Conservation (phyloP, 2,888 invertebrate species). For the Anarsia innoxiella region DNA sequence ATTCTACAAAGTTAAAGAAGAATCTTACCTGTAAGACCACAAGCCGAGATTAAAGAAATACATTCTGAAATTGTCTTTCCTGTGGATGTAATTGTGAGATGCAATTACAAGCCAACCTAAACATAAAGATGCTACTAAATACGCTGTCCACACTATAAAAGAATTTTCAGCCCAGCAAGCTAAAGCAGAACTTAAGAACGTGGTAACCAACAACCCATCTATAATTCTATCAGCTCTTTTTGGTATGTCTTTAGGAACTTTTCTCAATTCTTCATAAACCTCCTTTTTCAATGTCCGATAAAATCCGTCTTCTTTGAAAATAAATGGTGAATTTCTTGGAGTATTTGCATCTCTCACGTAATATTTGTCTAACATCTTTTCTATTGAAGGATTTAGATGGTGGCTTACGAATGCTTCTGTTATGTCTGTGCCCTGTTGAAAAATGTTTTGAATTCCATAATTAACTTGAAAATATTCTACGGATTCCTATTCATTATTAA, state of each 20-base stretch:
- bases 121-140: conserved; percentile 53
- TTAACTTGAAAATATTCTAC: too few relatives aligned
- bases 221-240: conserved; percentile 39
- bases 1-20: too few relatives aligned
- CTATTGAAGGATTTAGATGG: conserved; percentile 70
- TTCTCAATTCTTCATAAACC: conserved; percentile 70
- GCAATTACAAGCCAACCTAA: conserved; percentile 77
- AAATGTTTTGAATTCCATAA: too few relatives aligned
- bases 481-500: too few relatives aligned
- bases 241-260: conserved; percentile 45
- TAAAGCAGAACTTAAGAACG: conserved; percentile 42
- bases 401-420: conserved; percentile 78
- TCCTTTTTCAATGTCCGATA: conserved; percentile 80
- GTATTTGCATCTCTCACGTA: conserved; percentile 77
- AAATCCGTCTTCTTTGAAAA: conserved; percentile 84
- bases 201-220: conserved; percentile 48
- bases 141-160: conserved; percentile 35
- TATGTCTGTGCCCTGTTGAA: conserved; percentile 78
- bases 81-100: conserved; percentile 88
- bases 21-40: conserved; percentile 79
- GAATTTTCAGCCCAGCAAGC: conserved; percentile 39
- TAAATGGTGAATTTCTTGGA: conserved; percentile 82
- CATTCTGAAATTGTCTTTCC: conserved; percentile 85
- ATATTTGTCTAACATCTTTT: conserved; percentile 78
- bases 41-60: conserved; percentile 82